Evolutionary conservation across 2,888 invertebrate species (phyloP).

Genomic region (Watsonalla binaria): DNA sequence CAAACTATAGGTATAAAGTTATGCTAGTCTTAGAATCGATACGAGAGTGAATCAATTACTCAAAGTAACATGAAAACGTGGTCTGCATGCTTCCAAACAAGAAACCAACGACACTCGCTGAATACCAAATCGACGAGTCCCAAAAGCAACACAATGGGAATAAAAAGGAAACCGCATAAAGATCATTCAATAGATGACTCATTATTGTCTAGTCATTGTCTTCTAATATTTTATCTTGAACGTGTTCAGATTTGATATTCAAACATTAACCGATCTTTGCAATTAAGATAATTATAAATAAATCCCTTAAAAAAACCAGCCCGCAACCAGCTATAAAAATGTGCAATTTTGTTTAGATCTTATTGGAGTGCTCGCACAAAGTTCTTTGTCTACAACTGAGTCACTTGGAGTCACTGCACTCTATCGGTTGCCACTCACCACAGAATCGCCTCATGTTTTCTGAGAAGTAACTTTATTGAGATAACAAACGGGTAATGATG

Average conservation of each 20-base stretch:
- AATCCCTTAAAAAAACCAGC: not conserved
- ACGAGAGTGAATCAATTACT: not conserved
- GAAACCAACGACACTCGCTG: not conserved
- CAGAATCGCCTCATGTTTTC: conserved; percentile 2
- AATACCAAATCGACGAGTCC: not conserved
- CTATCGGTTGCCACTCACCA: conserved; percentile 13
- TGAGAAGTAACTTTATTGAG: not conserved
- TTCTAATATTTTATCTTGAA: not conserved
- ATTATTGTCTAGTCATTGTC: conserved; percentile 1
- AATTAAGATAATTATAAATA: not conserved
- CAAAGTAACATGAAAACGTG: not conserved
- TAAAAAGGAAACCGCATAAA: conserved; percentile 3
- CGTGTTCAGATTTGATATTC: not conserved
- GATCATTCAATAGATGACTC: conserved; percentile 1
- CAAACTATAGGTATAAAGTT: no score
- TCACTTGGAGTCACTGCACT: conserved; percentile 27
- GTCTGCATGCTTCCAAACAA: not conserved
- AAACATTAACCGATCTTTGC: not conserved
- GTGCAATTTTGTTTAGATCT: conserved; percentile 5
- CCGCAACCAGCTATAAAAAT: not conserved
- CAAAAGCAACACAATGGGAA: conserved; percentile 1
- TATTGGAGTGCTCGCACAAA: conserved; percentile 11
- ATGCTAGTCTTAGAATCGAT: no score
- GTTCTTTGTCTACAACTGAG: conserved; percentile 22
- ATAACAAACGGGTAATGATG: no score